Percentiles rank a stretch among this genome's conserved stretches.
These are phyloP conservation scores for Hippopotamyrus pictus DNA, from an alignment of 2,797 vertebrate species.

Conservation along the genomic window DNA sequence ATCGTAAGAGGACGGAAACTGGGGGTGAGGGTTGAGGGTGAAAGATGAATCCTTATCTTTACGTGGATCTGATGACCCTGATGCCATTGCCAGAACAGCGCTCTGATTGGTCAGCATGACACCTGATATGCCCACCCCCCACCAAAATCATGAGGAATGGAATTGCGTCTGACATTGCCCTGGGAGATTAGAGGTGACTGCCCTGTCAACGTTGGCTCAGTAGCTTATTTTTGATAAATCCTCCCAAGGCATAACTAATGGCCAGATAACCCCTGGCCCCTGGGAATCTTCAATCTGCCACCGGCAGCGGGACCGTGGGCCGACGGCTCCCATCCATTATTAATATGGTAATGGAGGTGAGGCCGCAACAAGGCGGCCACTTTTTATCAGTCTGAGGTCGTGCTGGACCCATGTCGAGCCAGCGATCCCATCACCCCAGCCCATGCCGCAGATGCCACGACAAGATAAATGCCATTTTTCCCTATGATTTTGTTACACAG, in stretches of 20 bases:
- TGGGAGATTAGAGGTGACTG: constrained; percentile 24
- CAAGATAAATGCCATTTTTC: constrained; percentile 23
- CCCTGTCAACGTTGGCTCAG: constrained; percentile 17
- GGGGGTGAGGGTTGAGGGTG: background rate
- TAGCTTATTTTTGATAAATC: constrained; percentile 27
- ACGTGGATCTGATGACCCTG: background rate
- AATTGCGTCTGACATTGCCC: constrained; percentile 15
- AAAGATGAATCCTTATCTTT: background rate
- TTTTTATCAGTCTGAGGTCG: constrained; percentile 43
- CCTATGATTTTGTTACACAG: constrained; percentile 16
- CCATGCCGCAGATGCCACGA: constrained; percentile 22
- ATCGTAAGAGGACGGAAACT: background rate
- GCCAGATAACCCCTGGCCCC: constrained; percentile 41
- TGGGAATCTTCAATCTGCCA: constrained; percentile 31
- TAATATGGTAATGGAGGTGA: constrained; percentile 45
- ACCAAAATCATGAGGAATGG: background rate
- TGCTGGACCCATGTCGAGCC: constrained; percentile 13
- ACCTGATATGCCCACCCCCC: background rate
- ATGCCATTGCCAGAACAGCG: background rate
- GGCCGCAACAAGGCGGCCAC: constrained; percentile 36
- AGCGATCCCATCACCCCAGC: constrained; percentile 14
- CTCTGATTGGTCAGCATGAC: background rate
- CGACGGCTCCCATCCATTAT: constrained; percentile 39
- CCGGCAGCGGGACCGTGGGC: constrained; percentile 23
- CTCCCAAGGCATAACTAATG: constrained; percentile 22